Evolutionary conservation across 2,888 invertebrate species (phyloP).

Genomic region (Tetragnatha montana): DNA sequence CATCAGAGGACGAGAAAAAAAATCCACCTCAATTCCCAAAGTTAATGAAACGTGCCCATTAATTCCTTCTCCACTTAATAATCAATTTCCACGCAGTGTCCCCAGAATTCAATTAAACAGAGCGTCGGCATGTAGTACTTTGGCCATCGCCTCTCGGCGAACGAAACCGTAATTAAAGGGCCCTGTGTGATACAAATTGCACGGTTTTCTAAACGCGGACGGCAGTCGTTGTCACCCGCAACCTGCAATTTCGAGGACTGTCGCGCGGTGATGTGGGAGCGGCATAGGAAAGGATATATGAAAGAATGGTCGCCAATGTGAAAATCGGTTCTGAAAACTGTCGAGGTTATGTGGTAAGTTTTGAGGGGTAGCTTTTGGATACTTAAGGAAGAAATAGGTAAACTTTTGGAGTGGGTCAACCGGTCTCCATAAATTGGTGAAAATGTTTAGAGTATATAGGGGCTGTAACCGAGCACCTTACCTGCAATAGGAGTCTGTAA

Average conservation of each 20-base stretch:
- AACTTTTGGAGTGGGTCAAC: too few relatives aligned
- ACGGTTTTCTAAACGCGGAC: slow-evolving; percentile 1
- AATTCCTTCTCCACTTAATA: not conserved
- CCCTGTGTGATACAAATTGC: not conserved
- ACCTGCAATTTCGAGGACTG: slow-evolving; percentile 26
- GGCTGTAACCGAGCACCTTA: too few relatives aligned
- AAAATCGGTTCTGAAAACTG: too few relatives aligned
- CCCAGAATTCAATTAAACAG: slow-evolving; percentile 4
- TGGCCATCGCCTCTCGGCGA: not conserved
- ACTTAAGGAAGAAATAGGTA: too few relatives aligned
- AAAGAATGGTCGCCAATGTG: not conserved
- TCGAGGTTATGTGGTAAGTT: too few relatives aligned
- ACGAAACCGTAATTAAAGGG: slow-evolving; percentile 25
- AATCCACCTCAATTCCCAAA: not conserved
- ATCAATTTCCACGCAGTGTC: not conserved
- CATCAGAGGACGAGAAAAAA: not conserved
- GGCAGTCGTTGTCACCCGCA: slow-evolving; percentile 15
- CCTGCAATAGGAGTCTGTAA: too few relatives aligned
- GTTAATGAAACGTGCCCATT: not conserved
- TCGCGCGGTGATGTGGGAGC: slow-evolving; percentile 13
- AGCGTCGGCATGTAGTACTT: not conserved
- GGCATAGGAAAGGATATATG: not conserved
- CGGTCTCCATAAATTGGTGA: too few relatives aligned
- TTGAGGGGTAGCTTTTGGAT: too few relatives aligned
- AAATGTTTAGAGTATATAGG: too few relatives aligned